Evolutionary conservation across 2,888 invertebrate genomes (phyloP).

Genomic region (Taenaris catops): DNA sequence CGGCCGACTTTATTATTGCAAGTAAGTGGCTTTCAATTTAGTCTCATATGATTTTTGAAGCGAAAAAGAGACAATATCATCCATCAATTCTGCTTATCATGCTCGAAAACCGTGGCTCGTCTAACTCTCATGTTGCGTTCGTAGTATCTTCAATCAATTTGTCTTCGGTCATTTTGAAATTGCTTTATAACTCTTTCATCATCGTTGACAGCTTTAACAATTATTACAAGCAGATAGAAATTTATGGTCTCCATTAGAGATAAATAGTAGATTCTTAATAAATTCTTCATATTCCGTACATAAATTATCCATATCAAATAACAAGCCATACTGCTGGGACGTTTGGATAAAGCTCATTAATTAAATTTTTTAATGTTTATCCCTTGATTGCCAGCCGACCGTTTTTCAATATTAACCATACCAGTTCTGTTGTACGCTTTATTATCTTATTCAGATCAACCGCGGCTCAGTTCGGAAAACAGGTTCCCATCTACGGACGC

Average conservation of each 20-base stretch:
- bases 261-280: conserved; percentile 15
- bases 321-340: neutral
- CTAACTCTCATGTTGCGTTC: conserved; percentile 38
- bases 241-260: conserved; percentile 12
- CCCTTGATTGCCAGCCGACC: conserved; percentile 12
- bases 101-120: conserved; percentile 34
- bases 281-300: conserved; percentile 8
- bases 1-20: conserved; percentile 93
- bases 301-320: conserved; percentile 14
- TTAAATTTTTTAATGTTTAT: conserved; percentile 12
- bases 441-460: conserved; percentile 70
- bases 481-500: conserved; percentile 56
- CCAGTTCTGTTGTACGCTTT: conserved; percentile 57
- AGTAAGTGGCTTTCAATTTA: no score
- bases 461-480: conserved; percentile 44
- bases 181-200: conserved; percentile 45
- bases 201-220: conserved; percentile 27
- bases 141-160: conserved; percentile 56
- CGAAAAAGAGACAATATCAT: no score
- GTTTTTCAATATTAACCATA: conserved; percentile 47
- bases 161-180: conserved; percentile 52
- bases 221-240: conserved; percentile 20
- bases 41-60: no score
- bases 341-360: conserved; percentile 11
- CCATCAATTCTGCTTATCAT: conserved; percentile 70